These are phyloP conservation scores for Eurystomus gularis DNA, from an alignment of 2,113 vertebrate species.

Conservation along the genomic window DNA sequence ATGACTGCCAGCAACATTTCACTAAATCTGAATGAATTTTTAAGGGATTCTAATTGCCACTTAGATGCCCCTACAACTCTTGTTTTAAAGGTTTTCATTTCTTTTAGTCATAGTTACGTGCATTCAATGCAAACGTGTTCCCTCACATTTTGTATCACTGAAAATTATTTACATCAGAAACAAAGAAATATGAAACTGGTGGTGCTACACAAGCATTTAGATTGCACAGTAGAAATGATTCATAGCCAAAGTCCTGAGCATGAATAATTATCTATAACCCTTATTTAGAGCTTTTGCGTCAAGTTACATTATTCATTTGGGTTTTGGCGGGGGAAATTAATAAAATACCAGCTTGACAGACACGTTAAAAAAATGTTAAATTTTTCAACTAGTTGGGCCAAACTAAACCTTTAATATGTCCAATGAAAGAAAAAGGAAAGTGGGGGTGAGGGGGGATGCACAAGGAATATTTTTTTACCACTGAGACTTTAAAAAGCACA, in stretches of 20 bases:
- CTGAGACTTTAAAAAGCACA: background rate
- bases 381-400: background rate
- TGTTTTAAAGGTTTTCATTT: background rate
- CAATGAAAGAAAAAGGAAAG: background rate
- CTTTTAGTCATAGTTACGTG: background rate
- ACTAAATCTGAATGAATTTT: conserved; percentile 56
- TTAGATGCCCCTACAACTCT: background rate
- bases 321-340: conserved; percentile 24
- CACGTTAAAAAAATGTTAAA: background rate
- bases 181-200: background rate
- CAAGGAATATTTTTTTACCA: background rate
- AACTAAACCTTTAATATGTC: background rate
- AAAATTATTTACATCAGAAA: conserved; percentile 23
- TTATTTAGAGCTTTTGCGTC: background rate
- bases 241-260: conserved; percentile 8
- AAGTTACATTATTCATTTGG: conserved; percentile 31
- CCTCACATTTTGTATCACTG: background rate
- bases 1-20: conserved; percentile 54
- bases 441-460: no score
- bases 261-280: conserved; percentile 31
- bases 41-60: conserved; percentile 32
- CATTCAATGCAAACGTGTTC: background rate
- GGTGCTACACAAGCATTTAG: background rate
- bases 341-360: conserved; percentile 13
- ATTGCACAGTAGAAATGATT: conserved; percentile 11